Evolutionary conservation across 2,797 vertebrate species (phyloP).

Genomic region (Anabacerthia variegaticeps): DNA sequence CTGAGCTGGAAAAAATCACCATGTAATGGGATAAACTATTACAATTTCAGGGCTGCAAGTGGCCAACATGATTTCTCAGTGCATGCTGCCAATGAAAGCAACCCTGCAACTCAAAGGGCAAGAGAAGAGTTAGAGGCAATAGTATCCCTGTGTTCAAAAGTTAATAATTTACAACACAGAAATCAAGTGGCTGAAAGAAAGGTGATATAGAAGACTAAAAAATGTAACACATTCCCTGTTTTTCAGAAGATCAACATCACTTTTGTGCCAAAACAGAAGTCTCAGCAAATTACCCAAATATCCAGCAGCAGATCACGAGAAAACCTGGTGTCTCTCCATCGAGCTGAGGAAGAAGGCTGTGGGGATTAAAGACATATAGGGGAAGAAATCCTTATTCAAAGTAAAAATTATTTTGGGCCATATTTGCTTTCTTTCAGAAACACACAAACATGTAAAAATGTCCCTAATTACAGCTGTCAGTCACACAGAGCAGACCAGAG

Average conservation of each 20-base stretch:
- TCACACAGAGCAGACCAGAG: background rate
- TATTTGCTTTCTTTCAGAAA: background rate
- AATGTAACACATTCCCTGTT: background rate
- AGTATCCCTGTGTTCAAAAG: background rate
- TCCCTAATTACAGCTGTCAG: background rate
- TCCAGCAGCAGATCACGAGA: background rate
- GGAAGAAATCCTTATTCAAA: background rate
- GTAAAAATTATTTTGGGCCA: background rate
- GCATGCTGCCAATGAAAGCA: background rate
- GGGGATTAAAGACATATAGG: background rate
- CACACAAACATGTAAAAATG: background rate
- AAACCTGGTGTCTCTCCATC: background rate
- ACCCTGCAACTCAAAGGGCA: constrained; percentile 3
- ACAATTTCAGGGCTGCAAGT: constrained; percentile 29
- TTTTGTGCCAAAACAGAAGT: background rate
- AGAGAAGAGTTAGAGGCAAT: background rate
- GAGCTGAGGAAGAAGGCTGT: background rate
- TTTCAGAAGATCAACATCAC: background rate
- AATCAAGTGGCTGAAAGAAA: background rate
- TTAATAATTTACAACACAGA: constrained; percentile 23
- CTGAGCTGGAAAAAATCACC: constrained; percentile 32
- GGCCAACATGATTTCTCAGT: background rate
- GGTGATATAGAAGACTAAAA: background rate
- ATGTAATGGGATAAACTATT: constrained; percentile 35
- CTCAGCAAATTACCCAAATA: background rate